Percentiles rank a stretch among this genome's conserved stretches.
phyloP scores from a whole-genome alignment of 2,797 vertebrate species.

The Strix occidentalis region DNA sequence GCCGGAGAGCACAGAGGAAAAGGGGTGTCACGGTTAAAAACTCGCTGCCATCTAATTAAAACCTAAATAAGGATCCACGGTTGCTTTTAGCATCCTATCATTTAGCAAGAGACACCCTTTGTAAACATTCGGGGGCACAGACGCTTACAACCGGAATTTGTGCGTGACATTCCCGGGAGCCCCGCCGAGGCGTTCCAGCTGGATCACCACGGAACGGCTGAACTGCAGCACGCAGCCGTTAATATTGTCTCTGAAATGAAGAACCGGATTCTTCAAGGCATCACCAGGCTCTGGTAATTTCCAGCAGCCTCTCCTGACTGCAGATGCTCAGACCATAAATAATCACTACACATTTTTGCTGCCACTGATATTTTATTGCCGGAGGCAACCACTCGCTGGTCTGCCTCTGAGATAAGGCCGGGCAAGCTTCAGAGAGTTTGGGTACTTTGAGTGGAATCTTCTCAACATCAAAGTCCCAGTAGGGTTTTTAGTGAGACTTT shows the following conservation, averaged over 20 bases:
- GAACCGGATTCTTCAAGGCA: not conserved
- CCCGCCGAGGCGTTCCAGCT: not conserved
- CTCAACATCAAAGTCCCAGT: constrained; percentile 57
- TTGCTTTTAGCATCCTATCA: not conserved
- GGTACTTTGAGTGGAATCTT: constrained; percentile 41
- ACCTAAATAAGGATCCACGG: not conserved
- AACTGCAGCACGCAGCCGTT: rapidly evolving
- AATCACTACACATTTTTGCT: constrained; percentile 19
- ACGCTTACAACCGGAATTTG: not conserved
- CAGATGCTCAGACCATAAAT: constrained; percentile 31
- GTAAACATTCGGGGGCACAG: not conserved
- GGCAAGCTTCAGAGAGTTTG: not conserved
- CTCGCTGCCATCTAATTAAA: not conserved
- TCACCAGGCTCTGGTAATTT: not conserved
- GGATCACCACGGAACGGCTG: not conserved
- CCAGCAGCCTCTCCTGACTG: constrained; percentile 6
- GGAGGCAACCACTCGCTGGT: not conserved
- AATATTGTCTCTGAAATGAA: not conserved
- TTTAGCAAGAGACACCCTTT: not conserved
- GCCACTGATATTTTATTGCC: constrained; percentile 3
- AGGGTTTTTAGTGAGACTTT: constrained; percentile 26
- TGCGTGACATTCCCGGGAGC: rapidly evolving
- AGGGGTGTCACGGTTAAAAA: not conserved
- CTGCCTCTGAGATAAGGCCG: constrained; percentile 23
- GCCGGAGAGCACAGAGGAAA: not conserved